Conservation (phyloP, 2,797 vertebrate species). For the Channa striata region DNA sequence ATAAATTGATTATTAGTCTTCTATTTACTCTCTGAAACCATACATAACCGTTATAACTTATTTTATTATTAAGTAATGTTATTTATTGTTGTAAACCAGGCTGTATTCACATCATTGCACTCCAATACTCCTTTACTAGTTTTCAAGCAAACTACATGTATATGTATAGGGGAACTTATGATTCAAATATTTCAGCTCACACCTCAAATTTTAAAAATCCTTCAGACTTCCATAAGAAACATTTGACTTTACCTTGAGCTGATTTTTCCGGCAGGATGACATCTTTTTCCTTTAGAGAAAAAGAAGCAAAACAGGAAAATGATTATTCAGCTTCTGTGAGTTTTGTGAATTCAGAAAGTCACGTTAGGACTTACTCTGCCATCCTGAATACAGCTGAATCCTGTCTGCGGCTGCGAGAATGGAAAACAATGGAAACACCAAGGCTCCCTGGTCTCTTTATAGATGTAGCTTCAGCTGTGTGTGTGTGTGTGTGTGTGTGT, state of each 20-base stretch:
- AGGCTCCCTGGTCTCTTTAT: constrained; percentile 50
- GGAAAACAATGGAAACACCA: constrained; percentile 32
- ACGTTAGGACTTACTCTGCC: constrained; percentile 73
- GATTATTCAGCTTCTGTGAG: neutral
- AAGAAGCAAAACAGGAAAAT: neutral
- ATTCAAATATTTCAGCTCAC: too few species aligned
- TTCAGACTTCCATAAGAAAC: neutral
- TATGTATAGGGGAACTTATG: too few species aligned
- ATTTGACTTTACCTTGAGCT: constrained; percentile 74
- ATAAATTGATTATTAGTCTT: too few species aligned
- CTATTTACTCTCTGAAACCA: too few species aligned
- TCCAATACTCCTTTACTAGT: too few species aligned
- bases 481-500: constrained; percentile 27
- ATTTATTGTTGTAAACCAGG: too few species aligned
- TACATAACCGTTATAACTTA: too few species aligned
- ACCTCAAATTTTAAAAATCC: neutral
- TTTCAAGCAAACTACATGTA: too few species aligned
- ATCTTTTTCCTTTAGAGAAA: constrained; percentile 73
- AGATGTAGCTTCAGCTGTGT: constrained; percentile 14
- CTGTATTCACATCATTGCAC: too few species aligned
- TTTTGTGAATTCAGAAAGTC: neutral
- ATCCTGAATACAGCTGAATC: constrained; percentile 60
- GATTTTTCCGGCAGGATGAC: constrained; percentile 68
- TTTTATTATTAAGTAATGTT: too few species aligned
- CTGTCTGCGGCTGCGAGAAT: constrained; percentile 29